These are phyloP conservation scores for Diceros bicornis DNA, from an alignment of 2,797 vertebrate species.

Conservation along the genomic window DNA sequence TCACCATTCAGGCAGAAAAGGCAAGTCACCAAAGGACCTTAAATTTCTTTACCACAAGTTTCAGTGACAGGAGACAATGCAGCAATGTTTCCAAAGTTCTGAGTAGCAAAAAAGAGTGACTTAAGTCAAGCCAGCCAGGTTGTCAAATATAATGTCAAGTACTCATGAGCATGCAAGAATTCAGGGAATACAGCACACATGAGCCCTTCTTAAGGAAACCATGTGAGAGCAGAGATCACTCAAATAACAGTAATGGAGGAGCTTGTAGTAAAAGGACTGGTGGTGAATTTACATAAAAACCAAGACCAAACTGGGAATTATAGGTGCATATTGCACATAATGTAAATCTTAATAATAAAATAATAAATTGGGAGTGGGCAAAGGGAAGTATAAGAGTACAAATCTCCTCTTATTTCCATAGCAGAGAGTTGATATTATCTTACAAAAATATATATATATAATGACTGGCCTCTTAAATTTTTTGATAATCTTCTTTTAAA, in stretches of 20 bases:
- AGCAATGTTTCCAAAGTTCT: background rate
- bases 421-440: background rate
- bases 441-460: background rate
- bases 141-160: background rate
- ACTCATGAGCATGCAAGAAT: background rate
- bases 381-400: background rate
- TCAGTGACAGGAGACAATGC: background rate
- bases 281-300: background rate
- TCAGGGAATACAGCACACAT: background rate
- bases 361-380: background rate
- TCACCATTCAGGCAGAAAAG: background rate
- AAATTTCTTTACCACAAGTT: background rate
- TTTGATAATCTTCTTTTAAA: background rate
- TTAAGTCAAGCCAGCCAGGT: background rate
- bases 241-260: background rate
- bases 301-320: background rate
- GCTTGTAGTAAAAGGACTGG: background rate
- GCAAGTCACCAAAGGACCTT: background rate
- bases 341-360: background rate
- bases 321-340: background rate
- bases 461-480: background rate
- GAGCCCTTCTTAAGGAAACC: background rate
- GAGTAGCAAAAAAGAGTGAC: background rate
- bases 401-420: background rate
- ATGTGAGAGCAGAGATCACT: background rate